Evolutionary conservation across 2,888 invertebrate species (phyloP), one percentile per base, ranked within the genome.

Genomic region (Tyria jacobaeae): DNA sequence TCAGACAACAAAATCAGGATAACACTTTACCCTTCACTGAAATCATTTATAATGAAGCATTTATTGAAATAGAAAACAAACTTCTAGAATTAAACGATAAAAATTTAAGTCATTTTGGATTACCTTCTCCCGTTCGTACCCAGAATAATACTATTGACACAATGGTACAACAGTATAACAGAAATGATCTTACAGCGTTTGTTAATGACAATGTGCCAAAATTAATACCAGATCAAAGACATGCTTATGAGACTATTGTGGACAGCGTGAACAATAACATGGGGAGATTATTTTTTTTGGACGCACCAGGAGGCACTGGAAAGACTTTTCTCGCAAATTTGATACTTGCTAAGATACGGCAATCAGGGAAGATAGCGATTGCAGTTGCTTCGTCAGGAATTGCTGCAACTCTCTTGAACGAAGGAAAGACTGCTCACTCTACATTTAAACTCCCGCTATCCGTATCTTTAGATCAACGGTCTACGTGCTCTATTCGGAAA

Each of bases 261-360:
- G 62, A 66, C 1, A 64, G 64, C 25, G 63, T 70, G 31, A 53
- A 56, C 9, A 58, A 62, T 60, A 62, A 59, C 15, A n/a, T n/a
- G n/a, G n/a, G n/a, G n/a, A n/a, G n/a, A 56, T 24, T 47, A 25
- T 63, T 63, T 50, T 72, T 70, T 67, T 65, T 70, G 56, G 66
- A 66, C 7, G 68, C 73, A 1, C 70, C 67, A 17, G 68, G 63
- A 15, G 65, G 67, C 24, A 64, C 56, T 0, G 70, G 67, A 1
- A 73, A 68, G 47, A 67, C 66, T 0, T 69, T 74, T 64, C 63
- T 70, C 6, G 56, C 64, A 27, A 68, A 70, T 66, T 67, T 62
- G 17, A 21, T 64, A 35, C 21, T 60, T 10, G 53, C 53, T 9
- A 47, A 55, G 25, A 49, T 64, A 34, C 4, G 64, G 5, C 53